phyloP scores from a whole-genome alignment of 1,140 invertebrate genomes.

The Lepidurus couesii region DNA sequence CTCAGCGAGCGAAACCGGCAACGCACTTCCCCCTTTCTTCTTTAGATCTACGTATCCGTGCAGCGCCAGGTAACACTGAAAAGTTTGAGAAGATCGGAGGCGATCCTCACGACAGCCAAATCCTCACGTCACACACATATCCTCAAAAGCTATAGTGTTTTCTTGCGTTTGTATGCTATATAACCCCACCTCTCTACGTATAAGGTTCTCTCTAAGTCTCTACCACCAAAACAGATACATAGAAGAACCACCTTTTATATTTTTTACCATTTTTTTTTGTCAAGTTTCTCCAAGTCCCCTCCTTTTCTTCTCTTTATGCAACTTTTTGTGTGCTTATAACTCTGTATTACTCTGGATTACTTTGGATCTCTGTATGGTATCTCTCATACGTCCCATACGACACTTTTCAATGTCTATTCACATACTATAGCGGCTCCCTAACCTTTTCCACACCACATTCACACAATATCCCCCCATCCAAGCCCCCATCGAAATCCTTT shows the following conservation, averaged over 20 bases:
- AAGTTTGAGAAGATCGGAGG: background rate
- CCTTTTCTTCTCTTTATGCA: too few relatives aligned
- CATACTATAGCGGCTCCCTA: background rate
- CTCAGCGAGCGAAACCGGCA: background rate
- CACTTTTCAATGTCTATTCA: constrained; percentile 13
- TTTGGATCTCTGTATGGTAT: background rate
- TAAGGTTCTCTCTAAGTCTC: background rate
- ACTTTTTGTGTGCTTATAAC: too few relatives aligned
- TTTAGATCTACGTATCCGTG: background rate
- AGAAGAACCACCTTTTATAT: background rate
- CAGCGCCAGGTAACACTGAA: constrained; percentile 6
- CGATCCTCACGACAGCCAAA: constrained; percentile 9
- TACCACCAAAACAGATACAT: background rate
- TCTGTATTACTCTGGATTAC: too few relatives aligned
- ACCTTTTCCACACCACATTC: background rate
- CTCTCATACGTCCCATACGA: background rate
- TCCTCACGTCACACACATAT: constrained; percentile 13
- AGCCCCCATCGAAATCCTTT: background rate
- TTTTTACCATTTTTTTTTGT: background rate
- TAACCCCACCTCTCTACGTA: background rate
- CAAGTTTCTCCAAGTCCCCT: background rate
- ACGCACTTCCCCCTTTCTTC: background rate
- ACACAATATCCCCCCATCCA: background rate
- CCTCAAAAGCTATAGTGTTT: background rate
- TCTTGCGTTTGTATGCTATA: background rate